A percentile compares a stretch with the other conserved stretches of the same genome.
phyloP scores from a whole-genome alignment of 2,888 invertebrate species.

The Cryptocephalus moraei region DNA sequence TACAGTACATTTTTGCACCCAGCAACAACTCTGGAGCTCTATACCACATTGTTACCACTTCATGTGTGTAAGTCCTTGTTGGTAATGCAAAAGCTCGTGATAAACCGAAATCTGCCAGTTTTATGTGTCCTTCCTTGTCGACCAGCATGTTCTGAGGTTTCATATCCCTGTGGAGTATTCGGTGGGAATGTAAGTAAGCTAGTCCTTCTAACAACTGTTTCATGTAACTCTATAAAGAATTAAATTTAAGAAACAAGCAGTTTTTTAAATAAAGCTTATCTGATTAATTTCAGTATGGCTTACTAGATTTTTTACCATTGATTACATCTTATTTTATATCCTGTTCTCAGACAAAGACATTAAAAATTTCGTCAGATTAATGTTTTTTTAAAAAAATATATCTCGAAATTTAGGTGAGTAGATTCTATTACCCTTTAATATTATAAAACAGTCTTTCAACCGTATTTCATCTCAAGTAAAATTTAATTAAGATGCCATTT shows the following conservation, averaged over 20 bases:
- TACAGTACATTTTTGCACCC: constrained; percentile 82
- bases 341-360: too few species aligned
- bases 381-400: too few species aligned
- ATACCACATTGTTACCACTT: constrained; percentile 95
- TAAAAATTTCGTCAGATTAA: too few species aligned
- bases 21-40: constrained; percentile 91
- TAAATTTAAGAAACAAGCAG: neutral
- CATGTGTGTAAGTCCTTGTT: constrained; percentile 88
- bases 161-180: constrained; percentile 85
- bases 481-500: too few species aligned
- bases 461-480: too few species aligned
- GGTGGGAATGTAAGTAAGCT: constrained; percentile 80
- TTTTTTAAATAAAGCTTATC: too few species aligned
- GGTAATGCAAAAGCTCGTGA: constrained; percentile 89
- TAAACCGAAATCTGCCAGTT: constrained; percentile 94
- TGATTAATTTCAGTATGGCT: too few species aligned
- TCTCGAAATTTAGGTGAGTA: too few species aligned
- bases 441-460: too few species aligned
- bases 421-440: too few species aligned
- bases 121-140: constrained; percentile 77
- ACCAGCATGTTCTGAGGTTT: constrained; percentile 95
- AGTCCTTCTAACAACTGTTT: constrained; percentile 81
- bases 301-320: too few species aligned
- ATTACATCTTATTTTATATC: too few species aligned
- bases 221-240: constrained; percentile 57